Evolutionary conservation across 1,140 invertebrate genomes (phyloP).

Genomic region (Sycophaga agraensis): DNA sequence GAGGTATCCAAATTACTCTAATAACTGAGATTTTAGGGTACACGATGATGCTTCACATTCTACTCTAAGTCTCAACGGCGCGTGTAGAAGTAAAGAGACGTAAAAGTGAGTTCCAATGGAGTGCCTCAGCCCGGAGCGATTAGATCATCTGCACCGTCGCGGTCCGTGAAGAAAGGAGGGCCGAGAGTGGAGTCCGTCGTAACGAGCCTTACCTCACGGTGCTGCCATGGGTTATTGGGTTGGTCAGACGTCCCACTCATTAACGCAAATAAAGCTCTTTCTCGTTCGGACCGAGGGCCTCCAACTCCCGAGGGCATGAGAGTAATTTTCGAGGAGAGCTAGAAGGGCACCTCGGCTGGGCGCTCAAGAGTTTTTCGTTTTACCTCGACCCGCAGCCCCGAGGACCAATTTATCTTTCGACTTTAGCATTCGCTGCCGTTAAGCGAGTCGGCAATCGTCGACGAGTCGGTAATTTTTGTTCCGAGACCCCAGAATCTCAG

Average conservation of each 20-base stretch:
- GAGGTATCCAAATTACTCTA: too few species aligned
- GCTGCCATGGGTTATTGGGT: too few species aligned
- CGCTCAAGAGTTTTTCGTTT: too few species aligned
- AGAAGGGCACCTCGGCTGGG: neutral
- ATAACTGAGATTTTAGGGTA: too few species aligned
- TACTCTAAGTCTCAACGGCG: too few species aligned
- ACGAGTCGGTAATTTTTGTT: constrained; percentile 18
- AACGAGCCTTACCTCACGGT: constrained; percentile 9
- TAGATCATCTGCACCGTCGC: constrained; percentile 10
- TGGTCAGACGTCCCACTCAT: constrained; percentile 5
- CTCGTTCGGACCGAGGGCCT: constrained; percentile 6
- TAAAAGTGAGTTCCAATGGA: too few species aligned
- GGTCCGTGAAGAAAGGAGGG: constrained; percentile 4
- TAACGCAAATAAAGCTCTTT: constrained; percentile 28
- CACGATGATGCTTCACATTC: too few species aligned
- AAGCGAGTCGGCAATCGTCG: constrained; percentile 15
- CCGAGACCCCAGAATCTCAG: neutral
- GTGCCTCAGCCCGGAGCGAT: neutral
- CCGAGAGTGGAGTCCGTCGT: neutral
- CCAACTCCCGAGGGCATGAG: constrained; percentile 10
- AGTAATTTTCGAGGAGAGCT: constrained; percentile 23
- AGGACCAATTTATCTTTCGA: constrained; percentile 26
- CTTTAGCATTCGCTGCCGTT: constrained; percentile 27
- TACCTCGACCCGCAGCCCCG: constrained; percentile 15
- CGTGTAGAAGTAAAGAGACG: too few species aligned